Conservation (phyloP, 2,888 invertebrate genomes). For the Zootermopsis nevadensis region DNA sequence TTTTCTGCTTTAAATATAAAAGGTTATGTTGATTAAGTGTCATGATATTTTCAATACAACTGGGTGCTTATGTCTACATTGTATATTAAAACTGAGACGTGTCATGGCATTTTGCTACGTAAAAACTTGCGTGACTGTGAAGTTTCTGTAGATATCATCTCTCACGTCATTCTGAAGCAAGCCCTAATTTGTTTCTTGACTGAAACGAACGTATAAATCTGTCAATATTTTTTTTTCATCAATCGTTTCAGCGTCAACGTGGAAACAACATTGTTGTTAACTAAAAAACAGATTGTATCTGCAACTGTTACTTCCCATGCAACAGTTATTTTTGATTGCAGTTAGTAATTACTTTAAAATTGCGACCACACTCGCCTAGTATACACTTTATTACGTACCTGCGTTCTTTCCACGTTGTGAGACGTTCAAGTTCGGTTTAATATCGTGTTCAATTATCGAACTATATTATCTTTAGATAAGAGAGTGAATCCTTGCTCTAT, state of each 20-base stretch:
- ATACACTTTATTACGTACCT: no score
- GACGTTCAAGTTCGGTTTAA: no score
- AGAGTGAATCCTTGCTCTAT: no score
- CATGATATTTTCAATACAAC: no score
- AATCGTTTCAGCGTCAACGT: not conserved
- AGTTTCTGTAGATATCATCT: not conserved
- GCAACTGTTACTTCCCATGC: not conserved
- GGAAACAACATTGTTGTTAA: not conserved
- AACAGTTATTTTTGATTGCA: not conserved
- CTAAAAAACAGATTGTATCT: not conserved
- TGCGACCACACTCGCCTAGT: no score
- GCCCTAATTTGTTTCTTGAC: not conserved
- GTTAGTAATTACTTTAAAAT: not conserved
- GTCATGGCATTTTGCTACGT: not conserved
- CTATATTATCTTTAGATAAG: no score
- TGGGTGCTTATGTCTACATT: no score
- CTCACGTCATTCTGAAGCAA: not conserved
- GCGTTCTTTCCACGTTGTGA: no score
- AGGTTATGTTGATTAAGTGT: no score
- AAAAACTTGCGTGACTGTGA: not conserved
- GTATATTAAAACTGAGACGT: no score
- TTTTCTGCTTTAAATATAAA: no score
- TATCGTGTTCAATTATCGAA: no score
- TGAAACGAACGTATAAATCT: not conserved
- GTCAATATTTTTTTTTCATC: not conserved